phyloP scores from a whole-genome alignment of 2,888 invertebrate genomes.

The Hetaerina titia region DNA sequence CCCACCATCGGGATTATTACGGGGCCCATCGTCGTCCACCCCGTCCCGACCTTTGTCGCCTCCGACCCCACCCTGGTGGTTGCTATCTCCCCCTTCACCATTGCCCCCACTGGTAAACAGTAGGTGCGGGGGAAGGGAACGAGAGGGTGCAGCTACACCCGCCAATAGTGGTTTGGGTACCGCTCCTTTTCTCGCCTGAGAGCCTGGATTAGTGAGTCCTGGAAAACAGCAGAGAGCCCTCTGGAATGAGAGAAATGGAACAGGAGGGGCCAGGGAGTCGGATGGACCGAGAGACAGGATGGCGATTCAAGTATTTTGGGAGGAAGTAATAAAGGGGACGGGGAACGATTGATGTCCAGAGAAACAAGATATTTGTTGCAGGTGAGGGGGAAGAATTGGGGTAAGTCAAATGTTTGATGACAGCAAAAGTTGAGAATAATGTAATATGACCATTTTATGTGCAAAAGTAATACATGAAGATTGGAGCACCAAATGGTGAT shows the following conservation, averaged over 20 bases:
- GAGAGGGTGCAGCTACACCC: constrained; percentile 77
- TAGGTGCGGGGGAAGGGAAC: constrained; percentile 60
- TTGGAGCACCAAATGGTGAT: not conserved
- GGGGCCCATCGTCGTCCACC: not conserved
- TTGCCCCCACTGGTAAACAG: not conserved
- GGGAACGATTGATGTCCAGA: constrained; percentile 64
- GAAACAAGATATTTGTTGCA: constrained; percentile 28
- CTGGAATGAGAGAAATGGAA: constrained; percentile 84
- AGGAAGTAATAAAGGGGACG: constrained; percentile 70
- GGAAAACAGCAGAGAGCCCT: constrained; percentile 92
- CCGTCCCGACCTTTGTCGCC: constrained; percentile 14
- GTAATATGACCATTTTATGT: not conserved
- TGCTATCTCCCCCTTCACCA: not conserved
- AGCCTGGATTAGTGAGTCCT: constrained; percentile 88
- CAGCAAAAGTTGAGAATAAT: not conserved
- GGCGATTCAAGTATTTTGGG: not conserved
- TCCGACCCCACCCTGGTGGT: not conserved
- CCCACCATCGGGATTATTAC: constrained; percentile 16
- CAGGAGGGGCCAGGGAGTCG: constrained; percentile 74
- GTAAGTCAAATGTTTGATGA: not conserved
- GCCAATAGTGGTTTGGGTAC: constrained; percentile 87
- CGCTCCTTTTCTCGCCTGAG: constrained; percentile 87
- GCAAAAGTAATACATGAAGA: not conserved
- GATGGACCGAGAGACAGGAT: constrained; percentile 77
- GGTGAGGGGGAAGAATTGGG: not conserved